Base-by-base conservation (phyloP, 2,888 invertebrate species). In the Bruchidius siliquastri region DNA sequence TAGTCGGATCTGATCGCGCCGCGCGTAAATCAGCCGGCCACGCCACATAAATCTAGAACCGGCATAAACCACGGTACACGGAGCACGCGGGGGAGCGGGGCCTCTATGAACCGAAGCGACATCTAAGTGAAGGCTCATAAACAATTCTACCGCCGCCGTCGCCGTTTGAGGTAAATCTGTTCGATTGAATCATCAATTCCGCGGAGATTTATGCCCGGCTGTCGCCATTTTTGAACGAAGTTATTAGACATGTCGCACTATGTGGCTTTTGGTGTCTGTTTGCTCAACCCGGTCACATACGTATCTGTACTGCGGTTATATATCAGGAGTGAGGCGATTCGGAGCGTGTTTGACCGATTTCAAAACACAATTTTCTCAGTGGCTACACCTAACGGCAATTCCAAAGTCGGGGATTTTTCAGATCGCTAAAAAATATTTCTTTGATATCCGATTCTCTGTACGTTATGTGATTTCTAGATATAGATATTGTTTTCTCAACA, bases 151-250 rank as follows among this genome's bases (percentile, higher is more conserved):
- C 49, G 49, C 49, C 49, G 49, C 49, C 30, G 30, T 8, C 30
- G 30, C 30, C 76, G 79, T 82, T 82, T 81, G 82, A 82, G 83
- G 83, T 82, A 80, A 79, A 80, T 80, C 80, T 80, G 79, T 80
- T 80, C 82, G 82, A 84, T 84, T 84, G 83, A 84, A 83, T 84
- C 84, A 84, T 84, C 83, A 83, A 84, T 84, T 81, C 80, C 79
- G 77, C 71, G 70, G 68, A 70, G 74, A 78, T 78, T 77, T 78
- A 78, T 78, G 75, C 74, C 67, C 32, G 73, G 72, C 72, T 71
- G 49, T 75, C 73, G 71, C 70, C 71, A 70, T 73, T 67, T 70
- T 68, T 72, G 76, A 72, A 71, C 76, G 71, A 21, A n/a, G 70
- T 73, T 74, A 71, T 76, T 73, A 73, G 72, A 49, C 49, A 49